Conservation (phyloP, 2,797 vertebrate species). For the Orestias chungarensis region DNA sequence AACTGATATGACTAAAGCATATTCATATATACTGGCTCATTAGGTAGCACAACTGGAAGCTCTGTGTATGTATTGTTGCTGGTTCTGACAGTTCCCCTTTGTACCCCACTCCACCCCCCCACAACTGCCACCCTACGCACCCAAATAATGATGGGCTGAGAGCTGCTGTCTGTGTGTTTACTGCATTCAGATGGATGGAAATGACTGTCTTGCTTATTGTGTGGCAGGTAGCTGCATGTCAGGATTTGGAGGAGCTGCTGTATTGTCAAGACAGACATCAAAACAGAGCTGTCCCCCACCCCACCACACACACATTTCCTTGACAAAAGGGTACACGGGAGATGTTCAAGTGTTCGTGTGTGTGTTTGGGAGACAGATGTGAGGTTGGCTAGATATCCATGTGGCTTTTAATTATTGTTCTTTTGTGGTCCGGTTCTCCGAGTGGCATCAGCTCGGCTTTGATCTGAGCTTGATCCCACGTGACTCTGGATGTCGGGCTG, state of each 20-base stretch:
- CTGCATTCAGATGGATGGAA: conserved; percentile 39
- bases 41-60: conserved; percentile 39
- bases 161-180: conserved; percentile 33
- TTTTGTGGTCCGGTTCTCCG: conserved; percentile 66
- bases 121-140: background rate
- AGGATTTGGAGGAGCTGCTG: conserved; percentile 6
- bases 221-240: conserved; percentile 13
- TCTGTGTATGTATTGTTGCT: conserved; percentile 32
- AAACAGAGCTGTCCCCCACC: conserved; percentile 41
- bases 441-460: conserved; percentile 63
- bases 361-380: conserved; percentile 1
- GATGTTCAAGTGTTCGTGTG: conserved; percentile 3
- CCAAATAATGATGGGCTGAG: conserved; percentile 43
- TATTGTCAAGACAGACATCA: conserved; percentile 63
- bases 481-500: conserved; percentile 65
- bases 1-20: conserved; percentile 42
- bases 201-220: conserved; percentile 35
- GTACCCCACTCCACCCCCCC: background rate
- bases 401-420: conserved; percentile 69
- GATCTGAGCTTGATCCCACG: conserved; percentile 72
- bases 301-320: conserved; percentile 8
- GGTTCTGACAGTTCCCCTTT: conserved; percentile 37
- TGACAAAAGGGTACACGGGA: conserved; percentile 33
- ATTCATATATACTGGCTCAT: conserved; percentile 46
- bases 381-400: conserved; percentile 48